These are phyloP conservation scores for Maccullochella peelii DNA, from an alignment of 2,113 vertebrate species.

Conservation along the genomic window DNA sequence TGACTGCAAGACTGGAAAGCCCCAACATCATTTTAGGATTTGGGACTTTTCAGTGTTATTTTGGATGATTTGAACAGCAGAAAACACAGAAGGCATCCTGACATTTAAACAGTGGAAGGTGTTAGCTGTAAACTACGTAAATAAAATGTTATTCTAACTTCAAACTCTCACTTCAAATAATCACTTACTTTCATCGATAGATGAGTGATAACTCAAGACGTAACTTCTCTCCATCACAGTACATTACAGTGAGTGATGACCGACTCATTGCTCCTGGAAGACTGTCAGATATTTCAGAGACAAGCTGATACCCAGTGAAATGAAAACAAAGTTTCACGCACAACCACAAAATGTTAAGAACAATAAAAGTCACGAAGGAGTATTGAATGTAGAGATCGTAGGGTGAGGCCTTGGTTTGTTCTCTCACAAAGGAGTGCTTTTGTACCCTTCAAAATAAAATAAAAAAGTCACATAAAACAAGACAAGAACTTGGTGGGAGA, in stretches of 20 bases:
- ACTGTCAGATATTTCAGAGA: slow-evolving; percentile 1
- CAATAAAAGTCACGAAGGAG: slow-evolving; percentile 8
- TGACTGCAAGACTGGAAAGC: background rate
- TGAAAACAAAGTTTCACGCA: slow-evolving; percentile 8
- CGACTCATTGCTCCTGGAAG: slow-evolving; percentile 7
- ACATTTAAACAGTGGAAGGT: slow-evolving; percentile 24
- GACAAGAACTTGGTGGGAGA: slow-evolving; percentile 30
- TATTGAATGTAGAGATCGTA: background rate
- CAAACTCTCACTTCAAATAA: background rate
- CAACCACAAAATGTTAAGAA: slow-evolving; percentile 10
- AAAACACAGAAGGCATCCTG: slow-evolving; percentile 42
- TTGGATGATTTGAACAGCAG: slow-evolving; percentile 31
- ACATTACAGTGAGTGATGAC: background rate
- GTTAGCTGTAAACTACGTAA: slow-evolving; percentile 10
- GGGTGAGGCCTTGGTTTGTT: slow-evolving; percentile 40
- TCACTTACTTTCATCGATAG: slow-evolving; percentile 7
- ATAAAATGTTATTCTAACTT: slow-evolving; percentile 1
- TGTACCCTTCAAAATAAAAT: slow-evolving; percentile 58
- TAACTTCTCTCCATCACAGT: slow-evolving; percentile 7
- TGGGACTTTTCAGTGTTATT: slow-evolving; percentile 28
- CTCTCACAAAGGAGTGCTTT: slow-evolving; percentile 55
- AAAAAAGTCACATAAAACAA: slow-evolving; percentile 13
- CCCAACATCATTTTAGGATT: background rate
- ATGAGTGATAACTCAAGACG: slow-evolving; percentile 18
- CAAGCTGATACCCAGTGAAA: background rate